phyloP scores from a whole-genome alignment of 2,113 vertebrate species.

The Amblyopsis rosae region DNA sequence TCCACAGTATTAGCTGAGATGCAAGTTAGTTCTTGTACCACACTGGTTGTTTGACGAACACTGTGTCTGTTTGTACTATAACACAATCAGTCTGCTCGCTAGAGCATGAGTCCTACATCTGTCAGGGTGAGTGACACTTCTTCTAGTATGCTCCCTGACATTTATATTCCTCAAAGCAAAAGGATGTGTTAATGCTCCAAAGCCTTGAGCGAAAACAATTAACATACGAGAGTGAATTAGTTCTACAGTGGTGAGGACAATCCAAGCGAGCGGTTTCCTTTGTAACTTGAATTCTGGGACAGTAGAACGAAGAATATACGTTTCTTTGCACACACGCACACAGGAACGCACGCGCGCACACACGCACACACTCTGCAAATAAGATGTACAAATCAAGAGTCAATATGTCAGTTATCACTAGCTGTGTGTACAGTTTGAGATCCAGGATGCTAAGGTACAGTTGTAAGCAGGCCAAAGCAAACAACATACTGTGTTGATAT shows the following conservation, averaged over 20 bases:
- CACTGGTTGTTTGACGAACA: neutral
- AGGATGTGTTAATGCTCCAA: neutral
- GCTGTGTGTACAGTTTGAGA: no score
- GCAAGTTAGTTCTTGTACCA: slow-evolving; percentile 1
- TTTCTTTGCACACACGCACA: no score
- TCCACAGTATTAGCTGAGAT: neutral
- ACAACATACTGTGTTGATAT: neutral
- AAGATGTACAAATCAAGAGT: no score
- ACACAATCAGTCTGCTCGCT: slow-evolving; percentile 29
- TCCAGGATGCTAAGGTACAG: no score
- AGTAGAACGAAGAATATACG: neutral
- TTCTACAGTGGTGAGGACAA: neutral
- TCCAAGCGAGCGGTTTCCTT: neutral
- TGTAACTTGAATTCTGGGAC: neutral
- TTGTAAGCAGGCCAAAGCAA: no score
- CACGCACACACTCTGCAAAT: no score
- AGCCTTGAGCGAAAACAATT: neutral
- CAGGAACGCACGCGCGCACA: no score
- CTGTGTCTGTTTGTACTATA: neutral
- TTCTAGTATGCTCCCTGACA: slow-evolving; percentile 17
- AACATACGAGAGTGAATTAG: neutral
- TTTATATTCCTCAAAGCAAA: neutral
- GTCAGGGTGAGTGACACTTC: slow-evolving; percentile 24
- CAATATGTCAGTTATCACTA: no score
- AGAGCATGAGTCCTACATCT: slow-evolving; percentile 13